A percentile compares a stretch with the other conserved stretches of the same genome.
Conservation (phyloP, 2,888 invertebrate species). For the Noctua pronuba region DNA sequence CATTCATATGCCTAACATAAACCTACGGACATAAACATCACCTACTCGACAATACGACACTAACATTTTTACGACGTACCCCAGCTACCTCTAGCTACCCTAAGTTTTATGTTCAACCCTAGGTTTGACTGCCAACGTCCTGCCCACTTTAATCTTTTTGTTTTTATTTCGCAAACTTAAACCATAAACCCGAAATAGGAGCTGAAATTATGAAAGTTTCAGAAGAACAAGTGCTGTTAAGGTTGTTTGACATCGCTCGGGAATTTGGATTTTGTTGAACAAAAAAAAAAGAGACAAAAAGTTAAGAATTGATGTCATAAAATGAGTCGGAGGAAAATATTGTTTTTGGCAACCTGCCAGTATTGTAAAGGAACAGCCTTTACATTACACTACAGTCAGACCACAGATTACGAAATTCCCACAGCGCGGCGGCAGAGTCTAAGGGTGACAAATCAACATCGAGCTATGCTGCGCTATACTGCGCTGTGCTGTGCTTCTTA, state of each 20-base stretch:
- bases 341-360: constrained; percentile 18
- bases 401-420: neutral
- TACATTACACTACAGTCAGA: neutral
- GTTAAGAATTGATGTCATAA: constrained; percentile 22
- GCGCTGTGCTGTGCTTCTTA: too few species aligned
- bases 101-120: constrained; percentile 35
- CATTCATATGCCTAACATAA: constrained; percentile 10
- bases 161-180: constrained; percentile 50
- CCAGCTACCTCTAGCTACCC: neutral
- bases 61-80: constrained; percentile 24
- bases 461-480: too few species aligned
- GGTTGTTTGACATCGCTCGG: constrained; percentile 23
- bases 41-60: neutral
- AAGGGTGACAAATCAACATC: too few species aligned
- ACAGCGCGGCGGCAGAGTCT: neutral
- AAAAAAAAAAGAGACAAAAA: constrained; percentile 6
- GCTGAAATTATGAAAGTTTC: constrained; percentile 45
- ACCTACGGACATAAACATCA: constrained; percentile 25
- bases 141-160: constrained; percentile 35
- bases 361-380: too few species aligned
- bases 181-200: constrained; percentile 46
- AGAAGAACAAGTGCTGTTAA: constrained; percentile 37
- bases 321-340: neutral
- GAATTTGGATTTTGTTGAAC: constrained; percentile 2
- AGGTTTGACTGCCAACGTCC: constrained; percentile 29